Base-by-base conservation (phyloP, 2,888 invertebrate genomes). In the Drosophila phalerata region DNA sequence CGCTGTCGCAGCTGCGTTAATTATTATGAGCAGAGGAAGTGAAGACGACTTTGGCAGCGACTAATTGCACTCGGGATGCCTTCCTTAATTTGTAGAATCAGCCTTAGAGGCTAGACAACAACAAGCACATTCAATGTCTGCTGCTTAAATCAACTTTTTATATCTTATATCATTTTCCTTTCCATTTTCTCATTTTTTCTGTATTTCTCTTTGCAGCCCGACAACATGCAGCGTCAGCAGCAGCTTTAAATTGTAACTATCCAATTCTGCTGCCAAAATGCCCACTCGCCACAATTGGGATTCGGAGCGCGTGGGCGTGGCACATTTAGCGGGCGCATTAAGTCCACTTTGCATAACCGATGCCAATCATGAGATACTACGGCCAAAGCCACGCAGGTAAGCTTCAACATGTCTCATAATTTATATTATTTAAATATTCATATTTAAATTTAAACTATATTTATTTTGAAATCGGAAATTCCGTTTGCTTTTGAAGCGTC, bases 321-420 rank as follows among this genome's bases (percentile, higher is more conserved):
- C 94, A 86, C 94, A 94, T 90, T 93, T 94, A 81, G 94, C 94
- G 48, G 94, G 94, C 70, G 95, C 95, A 32, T 92, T 95, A 68
- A 94, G 95, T 87, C 95, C 94, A 65, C 93, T 95, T 65, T 95
- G 95, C 90, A 95, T 95, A 85, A 94, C 95, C 55, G 95, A 95
- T 92, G 95, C 96, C 82, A 96, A 96, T 85, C 97, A 97, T 93
- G 97, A 97, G 93, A 97, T 97, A 90, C 94, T 97, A 76, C 94
- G 97, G 74, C 97, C 97, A 11, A 97, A 97, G 92, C 97, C 97
- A 10, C 94, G 97, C 92, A 95, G 97, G 97, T 97, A 93, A 93
- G 91, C 9, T 22, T 17, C 9, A 0, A 30, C 6, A 30, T 30
- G 9, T 9, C 6, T 10, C 1, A 30, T 30, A 30, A 30, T 3